phyloP scores from a whole-genome alignment of 2,797 vertebrate species.

The Uromys caudimaculatus region DNA sequence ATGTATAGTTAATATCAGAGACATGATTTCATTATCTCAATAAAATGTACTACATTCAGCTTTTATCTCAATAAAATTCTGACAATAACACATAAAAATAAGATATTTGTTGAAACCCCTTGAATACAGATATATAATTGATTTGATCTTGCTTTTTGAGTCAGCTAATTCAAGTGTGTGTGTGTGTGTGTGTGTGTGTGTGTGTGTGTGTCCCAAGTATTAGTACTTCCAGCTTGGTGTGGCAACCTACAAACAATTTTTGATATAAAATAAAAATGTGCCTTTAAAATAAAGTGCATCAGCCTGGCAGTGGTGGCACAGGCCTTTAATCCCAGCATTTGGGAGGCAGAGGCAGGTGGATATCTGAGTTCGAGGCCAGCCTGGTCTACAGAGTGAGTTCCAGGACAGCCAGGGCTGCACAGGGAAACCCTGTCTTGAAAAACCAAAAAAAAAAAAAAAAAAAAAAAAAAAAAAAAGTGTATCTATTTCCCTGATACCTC shows the following conservation, averaged over 20 bases:
- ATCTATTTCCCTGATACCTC: slow-evolving; percentile 33
- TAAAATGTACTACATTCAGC: slow-evolving; percentile 43
- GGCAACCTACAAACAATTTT: not conserved
- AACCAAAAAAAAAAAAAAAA: too few relatives aligned
- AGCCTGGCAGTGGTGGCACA: too few relatives aligned
- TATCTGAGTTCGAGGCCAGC: too few relatives aligned
- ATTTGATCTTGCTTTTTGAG: slow-evolving; percentile 64
- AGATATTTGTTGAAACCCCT: slow-evolving; percentile 40
- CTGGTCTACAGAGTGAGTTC: too few relatives aligned
- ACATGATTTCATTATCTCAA: slow-evolving; percentile 51
- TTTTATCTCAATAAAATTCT: slow-evolving; percentile 65
- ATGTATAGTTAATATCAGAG: slow-evolving; percentile 25
- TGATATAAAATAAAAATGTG: slow-evolving; percentile 60
- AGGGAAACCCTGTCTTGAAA: too few relatives aligned
- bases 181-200: not conserved
- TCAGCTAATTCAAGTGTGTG: slow-evolving; percentile 33
- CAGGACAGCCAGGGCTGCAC: too few relatives aligned
- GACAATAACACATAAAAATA: slow-evolving; percentile 61
- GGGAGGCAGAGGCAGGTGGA: too few relatives aligned
- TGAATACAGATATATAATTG: slow-evolving; percentile 1
- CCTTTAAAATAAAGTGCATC: slow-evolving; percentile 54
- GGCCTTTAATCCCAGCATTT: too few relatives aligned
- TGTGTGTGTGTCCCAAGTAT: not conserved
- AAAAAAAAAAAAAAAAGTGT: slow-evolving; percentile 53
- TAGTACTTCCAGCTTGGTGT: slow-evolving; percentile 42